Conservation (phyloP, 1,140 invertebrate genomes). For the Sinella curviseta region DNA sequence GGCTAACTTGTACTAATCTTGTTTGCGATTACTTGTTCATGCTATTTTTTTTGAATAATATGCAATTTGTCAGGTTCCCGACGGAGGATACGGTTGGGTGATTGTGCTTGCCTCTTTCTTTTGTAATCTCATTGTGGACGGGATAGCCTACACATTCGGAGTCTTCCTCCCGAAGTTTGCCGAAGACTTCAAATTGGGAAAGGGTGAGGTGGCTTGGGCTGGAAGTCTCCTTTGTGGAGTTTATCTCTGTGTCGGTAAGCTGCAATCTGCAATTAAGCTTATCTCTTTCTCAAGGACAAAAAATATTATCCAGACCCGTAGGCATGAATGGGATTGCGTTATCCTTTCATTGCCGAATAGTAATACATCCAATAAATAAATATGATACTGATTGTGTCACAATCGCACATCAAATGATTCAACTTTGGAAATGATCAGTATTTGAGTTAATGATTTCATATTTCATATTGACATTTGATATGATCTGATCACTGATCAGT, state of each 20-base stretch:
- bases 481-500: no score
- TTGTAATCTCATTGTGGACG: constrained; percentile 98
- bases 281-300: neutral
- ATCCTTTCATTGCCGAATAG: no score
- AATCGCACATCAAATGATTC: no score
- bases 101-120: constrained; percentile 94
- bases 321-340: no score
- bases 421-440: no score
- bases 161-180: constrained; percentile 82
- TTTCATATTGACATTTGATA: no score
- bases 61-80: constrained; percentile 34
- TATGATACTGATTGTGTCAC: no score
- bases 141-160: constrained; percentile 90
- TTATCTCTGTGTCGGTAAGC: constrained; percentile 84
- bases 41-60: neutral
- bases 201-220: constrained; percentile 76
- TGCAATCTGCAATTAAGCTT: constrained; percentile 28
- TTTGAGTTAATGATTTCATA: no score
- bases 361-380: no score
- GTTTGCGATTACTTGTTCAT: neutral
- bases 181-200: constrained; percentile 77
- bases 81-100: constrained; percentile 83
- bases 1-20: neutral
- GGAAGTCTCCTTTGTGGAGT: constrained; percentile 89
- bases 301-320: neutral